These are phyloP conservation scores for Gasterosteus aculeatus DNA, from an alignment of 2,113 vertebrate species.

Conservation along the genomic window DNA sequence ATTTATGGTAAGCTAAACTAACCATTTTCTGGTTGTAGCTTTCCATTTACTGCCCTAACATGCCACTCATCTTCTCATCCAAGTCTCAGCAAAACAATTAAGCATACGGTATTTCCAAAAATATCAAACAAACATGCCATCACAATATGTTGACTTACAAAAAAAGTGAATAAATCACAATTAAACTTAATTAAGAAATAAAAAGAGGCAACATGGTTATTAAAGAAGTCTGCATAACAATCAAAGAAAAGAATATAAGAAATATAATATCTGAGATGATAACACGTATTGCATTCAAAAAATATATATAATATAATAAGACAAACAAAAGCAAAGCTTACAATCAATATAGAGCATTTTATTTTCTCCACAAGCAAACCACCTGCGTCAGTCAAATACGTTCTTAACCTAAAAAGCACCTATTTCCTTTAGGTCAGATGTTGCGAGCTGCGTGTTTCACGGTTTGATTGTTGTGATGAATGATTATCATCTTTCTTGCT, in stretches of 20 bases:
- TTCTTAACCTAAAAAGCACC: conserved; percentile 9
- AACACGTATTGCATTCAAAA: not conserved
- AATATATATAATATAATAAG: no score
- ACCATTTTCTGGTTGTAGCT: not conserved
- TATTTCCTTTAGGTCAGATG: conserved; percentile 19
- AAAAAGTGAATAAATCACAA: not conserved
- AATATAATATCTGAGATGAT: not conserved
- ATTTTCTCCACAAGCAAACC: not conserved
- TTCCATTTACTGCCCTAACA: not conserved
- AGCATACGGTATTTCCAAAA: not conserved
- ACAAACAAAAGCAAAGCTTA: not conserved
- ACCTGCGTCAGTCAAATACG: not conserved
- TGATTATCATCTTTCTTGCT: conserved; percentile 64
- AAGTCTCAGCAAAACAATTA: not conserved
- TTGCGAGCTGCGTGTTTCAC: conserved; percentile 38
- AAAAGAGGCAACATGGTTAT: not conserved
- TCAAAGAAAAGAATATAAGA: not conserved
- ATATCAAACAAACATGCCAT: not conserved
- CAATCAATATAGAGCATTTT: not conserved
- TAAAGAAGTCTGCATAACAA: not conserved
- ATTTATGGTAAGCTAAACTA: not conserved
- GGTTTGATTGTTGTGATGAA: conserved; percentile 73
- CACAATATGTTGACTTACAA: not conserved
- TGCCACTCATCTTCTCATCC: not conserved
- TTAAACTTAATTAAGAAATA: not conserved